Base-by-base conservation (phyloP, 1,140 invertebrate genomes). In the Drosophila mauritiana region DNA sequence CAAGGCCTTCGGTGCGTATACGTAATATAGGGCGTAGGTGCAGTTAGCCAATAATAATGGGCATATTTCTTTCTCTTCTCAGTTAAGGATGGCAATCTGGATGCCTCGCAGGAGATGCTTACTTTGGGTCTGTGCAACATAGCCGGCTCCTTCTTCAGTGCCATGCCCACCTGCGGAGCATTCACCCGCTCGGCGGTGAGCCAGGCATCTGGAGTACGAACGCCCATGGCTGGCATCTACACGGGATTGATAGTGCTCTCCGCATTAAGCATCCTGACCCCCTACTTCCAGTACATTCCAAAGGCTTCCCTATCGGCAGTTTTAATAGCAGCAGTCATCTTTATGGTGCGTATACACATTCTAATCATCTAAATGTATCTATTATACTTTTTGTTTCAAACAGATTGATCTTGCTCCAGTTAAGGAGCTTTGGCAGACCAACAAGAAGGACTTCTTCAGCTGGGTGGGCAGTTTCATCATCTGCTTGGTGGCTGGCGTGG, bases 281-380 rank as follows among this genome's bases (percentile, higher is more conserved):
- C 96, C 3, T 97, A 96, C 84, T 97, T 98, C 76, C 95, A 95
- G 77, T 98, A 95, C 85, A 98, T 98, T 83, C 95, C 96, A 34
- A 94, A 97, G 93, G 94, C 96, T 34, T 94, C 95, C 3, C 93
- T 97, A 3, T 96, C 96, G 3, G 95, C 97, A 1, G 96, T 98
- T 12, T 96, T 98, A 43, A 97, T 98, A 51, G 96, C 96, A 40
- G 97, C 97, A 7, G 97, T 98, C 11, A 93, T 98, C 22, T 97
- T 97, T 83, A 97, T 98, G 97, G 96, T 98, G 51, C 70, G 72
- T 42, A 3, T 0, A 8, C 0, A 2, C 31, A 0, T 4, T 0
- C 2, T 7, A 0, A 42, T 15, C 15, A 3, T 10, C 7, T 42
- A 1, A 42, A 42, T 42, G 8, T 10, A 8, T 1, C 7, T 15